Base-by-base conservation (phyloP, 2,888 invertebrate species). In the Andrena dorsata region DNA sequence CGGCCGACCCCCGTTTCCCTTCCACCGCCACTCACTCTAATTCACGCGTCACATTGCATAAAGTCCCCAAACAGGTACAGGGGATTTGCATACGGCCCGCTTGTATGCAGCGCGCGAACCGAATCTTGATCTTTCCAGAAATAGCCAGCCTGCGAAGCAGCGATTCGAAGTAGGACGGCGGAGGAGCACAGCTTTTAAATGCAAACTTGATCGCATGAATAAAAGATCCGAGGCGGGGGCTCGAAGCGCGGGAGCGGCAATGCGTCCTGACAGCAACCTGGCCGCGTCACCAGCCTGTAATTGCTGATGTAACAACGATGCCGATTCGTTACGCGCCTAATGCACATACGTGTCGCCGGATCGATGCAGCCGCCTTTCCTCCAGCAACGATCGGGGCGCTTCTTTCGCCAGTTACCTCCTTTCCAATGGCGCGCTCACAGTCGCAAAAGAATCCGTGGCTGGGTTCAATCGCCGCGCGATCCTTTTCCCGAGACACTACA, bases 121-220 rank as follows among this genome's bases (percentile, higher is more conserved):
- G 79, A 78, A 49, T 80, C 79, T 80, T 23, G 72, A 72, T 80
- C 80, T 68, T 68, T 35, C 32, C 47, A 47, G 61, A 64, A 69
- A 66, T 56, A 47, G 71, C 30, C 20, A 16, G 28, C 60, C 16
- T 41, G 74, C 65, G 73, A 76, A 80, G 75, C 69, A 49, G 65
- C 76, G 80, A 79, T 68, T 76, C 71, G 53, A 61, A 63, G 68
- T 71, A 68, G 60, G 20, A 58, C 64, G 23, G 58, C 71, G 74
- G 72, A 72, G 81, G 71, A 69, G 71, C 63, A 30, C 79, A 87
- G 78, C 85, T 87, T 87, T 87, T 87, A 82, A 85, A 78, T 79
- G 85, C 84, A 76, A 87, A 80, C 83, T 85, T 69, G 75, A 73
- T 60, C 66, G 74, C 68, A 87, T 85, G 85, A 85, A 82, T 85